Evolutionary conservation across 92 coral and sea anemone species (phyloP).

Genomic region (Zoanthus sansibaricus): DNA sequence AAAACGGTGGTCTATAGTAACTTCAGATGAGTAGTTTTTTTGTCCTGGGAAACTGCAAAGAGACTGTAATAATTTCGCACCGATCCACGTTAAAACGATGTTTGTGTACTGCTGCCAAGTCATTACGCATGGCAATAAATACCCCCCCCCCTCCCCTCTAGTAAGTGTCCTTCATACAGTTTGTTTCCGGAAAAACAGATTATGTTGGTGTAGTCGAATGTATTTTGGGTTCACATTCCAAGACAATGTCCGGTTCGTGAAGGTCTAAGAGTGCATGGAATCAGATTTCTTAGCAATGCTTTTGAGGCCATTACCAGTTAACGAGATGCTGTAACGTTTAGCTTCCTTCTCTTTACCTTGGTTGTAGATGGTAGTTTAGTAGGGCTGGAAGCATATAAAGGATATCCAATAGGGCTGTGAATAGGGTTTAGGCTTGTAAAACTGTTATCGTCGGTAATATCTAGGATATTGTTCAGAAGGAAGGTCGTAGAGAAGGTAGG

Average conservation of each 20-base stretch:
- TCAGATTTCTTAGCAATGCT: constrained; percentile 42
- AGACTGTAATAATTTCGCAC: constrained; percentile 47
- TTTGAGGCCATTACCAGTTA: constrained; percentile 39
- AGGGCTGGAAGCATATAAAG: constrained; percentile 17
- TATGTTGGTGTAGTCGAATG: constrained; percentile 55
- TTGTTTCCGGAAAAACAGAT: constrained; percentile 57
- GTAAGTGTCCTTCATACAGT: constrained; percentile 48
- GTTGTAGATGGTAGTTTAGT: constrained; percentile 25
- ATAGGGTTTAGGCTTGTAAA: constrained; percentile 26
- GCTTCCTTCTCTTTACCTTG: constrained; percentile 45
- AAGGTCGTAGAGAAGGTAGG: constrained; percentile 38
- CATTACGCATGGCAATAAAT: constrained; percentile 40
- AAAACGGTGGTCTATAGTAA: constrained; percentile 49
- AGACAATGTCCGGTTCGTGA: constrained; percentile 57
- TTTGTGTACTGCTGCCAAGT: constrained; percentile 50
- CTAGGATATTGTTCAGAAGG: constrained; percentile 6
- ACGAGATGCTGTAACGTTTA: constrained; percentile 14
- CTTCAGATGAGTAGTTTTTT: constrained; percentile 46
- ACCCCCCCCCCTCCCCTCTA: constrained; percentile 52
- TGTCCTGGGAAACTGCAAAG: constrained; percentile 41
- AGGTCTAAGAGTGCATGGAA: constrained; percentile 44
- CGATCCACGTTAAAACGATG: constrained; percentile 43
- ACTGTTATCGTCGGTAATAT: constrained; percentile 38
- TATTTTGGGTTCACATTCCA: constrained; percentile 59
- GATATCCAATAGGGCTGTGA: constrained; percentile 29